phyloP scores from a whole-genome alignment of 2,113 vertebrate species.

The Xenotilapia flavipinnis region DNA sequence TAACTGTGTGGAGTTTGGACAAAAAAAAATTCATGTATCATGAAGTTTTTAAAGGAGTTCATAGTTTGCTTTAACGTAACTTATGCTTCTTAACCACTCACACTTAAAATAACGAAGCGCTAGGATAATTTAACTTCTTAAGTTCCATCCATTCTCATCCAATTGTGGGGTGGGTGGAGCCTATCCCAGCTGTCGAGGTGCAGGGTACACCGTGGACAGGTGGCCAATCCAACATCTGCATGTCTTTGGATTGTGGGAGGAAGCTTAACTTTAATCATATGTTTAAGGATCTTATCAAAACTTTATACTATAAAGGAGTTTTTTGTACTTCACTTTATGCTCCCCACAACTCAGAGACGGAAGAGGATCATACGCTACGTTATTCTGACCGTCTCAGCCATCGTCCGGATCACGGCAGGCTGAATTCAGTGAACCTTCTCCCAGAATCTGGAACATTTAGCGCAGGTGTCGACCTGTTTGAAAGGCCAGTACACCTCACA shows the following conservation, averaged over 20 bases:
- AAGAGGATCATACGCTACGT: neutral
- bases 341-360: neutral
- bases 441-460: neutral
- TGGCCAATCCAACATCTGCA: neutral
- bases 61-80: neutral
- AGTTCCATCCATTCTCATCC: neutral
- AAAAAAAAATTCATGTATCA: neutral
- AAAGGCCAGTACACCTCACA: neutral
- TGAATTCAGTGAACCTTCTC: neutral
- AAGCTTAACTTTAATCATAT: neutral
- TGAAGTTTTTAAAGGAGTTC: neutral
- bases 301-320: rapidly evolving
- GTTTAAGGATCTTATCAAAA: neutral
- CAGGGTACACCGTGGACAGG: neutral
- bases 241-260: neutral
- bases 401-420: rapidly evolving
- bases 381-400: neutral
- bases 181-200: neutral
- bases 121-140: neutral
- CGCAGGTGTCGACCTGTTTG: neutral
- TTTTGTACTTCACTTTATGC: neutral
- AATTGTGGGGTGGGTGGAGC: neutral
- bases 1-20: neutral
- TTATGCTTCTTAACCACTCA: neutral
- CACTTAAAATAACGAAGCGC: rapidly evolving